phyloP scores from a whole-genome alignment of 2,113 vertebrate genomes.

The Chascanopsetta lugubris region DNA sequence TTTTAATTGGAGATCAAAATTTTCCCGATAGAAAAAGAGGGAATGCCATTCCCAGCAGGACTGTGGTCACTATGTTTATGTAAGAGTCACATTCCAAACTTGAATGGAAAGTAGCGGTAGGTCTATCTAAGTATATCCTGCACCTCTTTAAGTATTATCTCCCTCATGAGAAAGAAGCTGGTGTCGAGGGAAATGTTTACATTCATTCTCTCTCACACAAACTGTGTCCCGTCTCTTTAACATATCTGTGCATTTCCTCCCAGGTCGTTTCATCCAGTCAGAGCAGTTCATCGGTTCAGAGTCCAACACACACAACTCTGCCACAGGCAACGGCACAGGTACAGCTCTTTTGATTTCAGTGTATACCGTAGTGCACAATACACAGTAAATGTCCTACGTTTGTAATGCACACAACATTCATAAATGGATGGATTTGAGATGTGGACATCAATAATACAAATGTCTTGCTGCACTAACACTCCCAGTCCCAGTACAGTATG shows the following conservation, averaged over 20 bases:
- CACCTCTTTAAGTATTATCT: neutral
- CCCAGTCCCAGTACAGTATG: neutral
- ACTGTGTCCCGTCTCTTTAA: neutral
- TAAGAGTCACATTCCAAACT: neutral
- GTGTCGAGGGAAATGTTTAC: neutral
- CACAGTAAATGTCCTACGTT: too few species aligned
- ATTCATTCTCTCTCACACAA: neutral
- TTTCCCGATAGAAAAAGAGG: neutral
- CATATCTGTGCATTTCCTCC: neutral
- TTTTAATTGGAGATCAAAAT: conserved; percentile 20
- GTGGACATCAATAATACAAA: neutral
- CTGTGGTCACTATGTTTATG: neutral
- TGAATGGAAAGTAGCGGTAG: neutral
- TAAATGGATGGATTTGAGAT: neutral
- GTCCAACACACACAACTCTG: conserved; percentile 67
- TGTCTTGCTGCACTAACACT: too few species aligned
- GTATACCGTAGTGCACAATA: neutral
- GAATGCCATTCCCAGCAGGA: neutral
- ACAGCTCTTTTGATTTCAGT: conserved; percentile 10
- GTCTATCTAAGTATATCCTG: too few species aligned
- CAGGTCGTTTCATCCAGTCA: conserved; percentile 69
- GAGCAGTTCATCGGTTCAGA: conserved; percentile 65
- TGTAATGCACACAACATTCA: too few species aligned
- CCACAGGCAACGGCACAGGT: conserved; percentile 73
- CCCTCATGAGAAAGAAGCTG: neutral